Evolutionary conservation across 2,113 vertebrate genomes (phyloP).

Genomic region (Dunckerocampus dactyliophorus): DNA sequence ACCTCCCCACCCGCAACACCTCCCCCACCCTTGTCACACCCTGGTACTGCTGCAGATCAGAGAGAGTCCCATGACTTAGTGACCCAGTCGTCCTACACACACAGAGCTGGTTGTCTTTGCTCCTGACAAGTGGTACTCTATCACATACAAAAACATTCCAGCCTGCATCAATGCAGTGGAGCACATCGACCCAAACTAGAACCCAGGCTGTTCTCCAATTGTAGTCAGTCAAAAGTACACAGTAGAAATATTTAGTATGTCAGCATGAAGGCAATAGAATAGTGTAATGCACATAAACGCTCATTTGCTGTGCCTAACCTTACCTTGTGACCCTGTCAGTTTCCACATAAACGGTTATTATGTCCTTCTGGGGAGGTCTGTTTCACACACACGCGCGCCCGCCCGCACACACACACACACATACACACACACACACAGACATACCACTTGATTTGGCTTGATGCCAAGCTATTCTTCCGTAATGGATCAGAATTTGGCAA

Average conservation of each 20-base stretch:
- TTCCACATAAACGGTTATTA: neutral
- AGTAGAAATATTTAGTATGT: neutral
- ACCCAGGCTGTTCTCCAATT: slow-evolving; percentile 3
- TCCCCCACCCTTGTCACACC: slow-evolving; percentile 36
- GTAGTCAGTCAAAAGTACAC: neutral
- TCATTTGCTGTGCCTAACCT: neutral
- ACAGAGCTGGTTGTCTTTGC: slow-evolving; percentile 17
- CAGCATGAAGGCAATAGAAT: neutral
- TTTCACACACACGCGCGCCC: neutral
- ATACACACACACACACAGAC: slow-evolving; percentile 7
- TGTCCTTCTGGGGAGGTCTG: neutral
- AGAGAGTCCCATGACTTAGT: slow-evolving; percentile 55
- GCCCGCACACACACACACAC: slow-evolving; percentile 11
- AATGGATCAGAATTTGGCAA: slow-evolving; percentile 39
- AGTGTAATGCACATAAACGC: neutral
- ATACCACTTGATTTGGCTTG: slow-evolving; percentile 10
- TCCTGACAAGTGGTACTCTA: slow-evolving; percentile 33
- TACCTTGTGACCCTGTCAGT: neutral
- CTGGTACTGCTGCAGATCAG: slow-evolving; percentile 37
- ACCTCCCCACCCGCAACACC: slow-evolving; percentile 2
- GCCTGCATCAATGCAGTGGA: slow-evolving; percentile 36
- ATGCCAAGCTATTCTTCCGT: slow-evolving; percentile 36
- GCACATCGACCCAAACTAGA: slow-evolving; percentile 1
- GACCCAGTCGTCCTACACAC: slow-evolving; percentile 41
- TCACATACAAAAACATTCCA: slow-evolving; percentile 47